phyloP scores from a whole-genome alignment of 2,113 vertebrate species.

The Vidua chalybeata region DNA sequence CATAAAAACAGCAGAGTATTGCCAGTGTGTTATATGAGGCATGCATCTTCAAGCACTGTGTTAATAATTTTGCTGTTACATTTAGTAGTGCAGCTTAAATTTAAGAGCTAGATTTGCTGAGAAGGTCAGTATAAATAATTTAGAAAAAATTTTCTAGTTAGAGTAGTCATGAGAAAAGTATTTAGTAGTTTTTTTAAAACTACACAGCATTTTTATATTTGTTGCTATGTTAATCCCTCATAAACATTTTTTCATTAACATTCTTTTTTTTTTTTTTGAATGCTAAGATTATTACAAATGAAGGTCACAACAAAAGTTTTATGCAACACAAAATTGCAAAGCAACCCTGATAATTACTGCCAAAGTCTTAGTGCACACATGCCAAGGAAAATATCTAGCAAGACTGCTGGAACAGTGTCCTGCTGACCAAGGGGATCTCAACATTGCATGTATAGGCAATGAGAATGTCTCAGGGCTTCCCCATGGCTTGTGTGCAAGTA shows the following conservation, averaged over 20 bases:
- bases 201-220: neutral
- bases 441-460: neutral
- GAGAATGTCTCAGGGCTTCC: neutral
- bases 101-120: constrained; percentile 6
- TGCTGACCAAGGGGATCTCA: neutral
- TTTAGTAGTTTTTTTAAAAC: neutral
- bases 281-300: constrained; percentile 16
- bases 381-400: neutral
- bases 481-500: neutral
- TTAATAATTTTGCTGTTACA: neutral
- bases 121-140: constrained; percentile 21
- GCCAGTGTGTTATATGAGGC: neutral
- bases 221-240: constrained; percentile 17
- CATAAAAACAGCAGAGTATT: neutral
- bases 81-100: constrained; percentile 5
- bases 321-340: neutral
- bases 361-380: neutral
- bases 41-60: neutral
- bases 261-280: constrained; percentile 38
- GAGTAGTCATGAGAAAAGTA: neutral
- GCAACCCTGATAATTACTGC: neutral
- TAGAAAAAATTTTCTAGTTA: constrained; percentile 1
- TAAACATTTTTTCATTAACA: constrained; percentile 29
- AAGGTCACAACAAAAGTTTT: constrained; percentile 29
- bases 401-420: neutral